A percentile compares a stretch with the other conserved stretches of the same genome.
Evolutionary conservation across 2,113 vertebrate species (phyloP).

Genomic region (Phasianus colchicus): DNA sequence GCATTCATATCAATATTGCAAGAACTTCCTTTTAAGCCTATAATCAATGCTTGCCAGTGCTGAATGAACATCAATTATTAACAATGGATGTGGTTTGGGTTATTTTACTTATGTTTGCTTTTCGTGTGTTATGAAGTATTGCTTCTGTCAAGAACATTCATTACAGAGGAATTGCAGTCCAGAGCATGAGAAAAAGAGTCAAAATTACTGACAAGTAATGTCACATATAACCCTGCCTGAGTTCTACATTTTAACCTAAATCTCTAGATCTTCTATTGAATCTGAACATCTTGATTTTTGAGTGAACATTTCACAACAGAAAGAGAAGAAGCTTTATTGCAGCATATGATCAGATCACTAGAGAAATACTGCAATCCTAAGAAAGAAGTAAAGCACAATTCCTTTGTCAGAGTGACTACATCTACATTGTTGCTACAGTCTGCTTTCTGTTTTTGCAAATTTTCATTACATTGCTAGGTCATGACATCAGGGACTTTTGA

Average conservation of each 20-base stretch:
- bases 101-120: constrained; percentile 75
- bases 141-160: constrained; percentile 38
- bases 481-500: neutral
- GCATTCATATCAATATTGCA: constrained; percentile 57
- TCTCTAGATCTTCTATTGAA: neutral
- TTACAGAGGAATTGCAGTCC: constrained; percentile 35
- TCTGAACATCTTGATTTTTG: neutral
- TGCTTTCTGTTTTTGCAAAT: neutral
- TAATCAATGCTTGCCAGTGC: constrained; percentile 76
- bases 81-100: constrained; percentile 69
- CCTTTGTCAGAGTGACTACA: neutral
- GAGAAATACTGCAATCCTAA: neutral
- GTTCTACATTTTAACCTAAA: neutral
- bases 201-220: constrained; percentile 7
- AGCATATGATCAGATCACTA: neutral
- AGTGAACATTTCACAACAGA: neutral
- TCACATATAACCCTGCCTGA: neutral
- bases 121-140: constrained; percentile 65
- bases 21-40: constrained; percentile 73
- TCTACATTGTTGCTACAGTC: neutral
- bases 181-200: neutral
- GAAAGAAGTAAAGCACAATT: neutral
- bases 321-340: neutral
- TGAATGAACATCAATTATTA: constrained; percentile 77
- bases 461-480: rapidly evolving